A percentile compares a stretch with the other conserved stretches of the same genome.
Evolutionary conservation across 2,888 invertebrate genomes (phyloP).

Genomic region (Zele albiditarsus): DNA sequence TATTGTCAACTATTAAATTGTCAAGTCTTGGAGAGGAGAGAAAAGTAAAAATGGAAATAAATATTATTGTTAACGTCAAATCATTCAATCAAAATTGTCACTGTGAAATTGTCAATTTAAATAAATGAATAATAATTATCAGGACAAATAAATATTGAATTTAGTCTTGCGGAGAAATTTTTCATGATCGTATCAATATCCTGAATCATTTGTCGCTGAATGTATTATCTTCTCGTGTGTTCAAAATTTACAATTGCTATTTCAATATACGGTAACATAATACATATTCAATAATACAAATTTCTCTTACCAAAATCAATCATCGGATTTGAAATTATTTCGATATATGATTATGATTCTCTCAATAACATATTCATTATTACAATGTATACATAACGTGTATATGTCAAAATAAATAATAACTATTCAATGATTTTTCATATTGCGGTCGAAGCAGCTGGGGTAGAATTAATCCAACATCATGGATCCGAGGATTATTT

Average conservation of each 20-base stretch:
- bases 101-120: neutral
- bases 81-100: neutral
- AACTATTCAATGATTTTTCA: neutral
- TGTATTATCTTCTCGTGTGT: neutral
- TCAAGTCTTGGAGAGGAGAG: neutral
- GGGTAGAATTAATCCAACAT: slow-evolving; percentile 52
- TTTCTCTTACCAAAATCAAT: neutral
- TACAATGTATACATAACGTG: neutral
- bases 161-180: neutral
- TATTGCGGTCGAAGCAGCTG: slow-evolving; percentile 12
- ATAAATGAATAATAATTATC: neutral
- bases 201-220: too few species aligned
- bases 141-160: neutral
- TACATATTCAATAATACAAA: neutral
- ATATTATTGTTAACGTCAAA: neutral
- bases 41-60: neutral
- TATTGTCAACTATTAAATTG: neutral
- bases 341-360: neutral
- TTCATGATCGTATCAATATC: neutral
- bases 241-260: neutral
- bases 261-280: neutral
- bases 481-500: slow-evolving; percentile 61
- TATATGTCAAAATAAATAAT: too few species aligned
- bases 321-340: neutral
- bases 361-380: neutral